Evolutionary conservation across 64 coral and sea anemone species (phyloP), one percentile per base, ranked within the genome.

Genomic region (Trachythela sp.): DNA sequence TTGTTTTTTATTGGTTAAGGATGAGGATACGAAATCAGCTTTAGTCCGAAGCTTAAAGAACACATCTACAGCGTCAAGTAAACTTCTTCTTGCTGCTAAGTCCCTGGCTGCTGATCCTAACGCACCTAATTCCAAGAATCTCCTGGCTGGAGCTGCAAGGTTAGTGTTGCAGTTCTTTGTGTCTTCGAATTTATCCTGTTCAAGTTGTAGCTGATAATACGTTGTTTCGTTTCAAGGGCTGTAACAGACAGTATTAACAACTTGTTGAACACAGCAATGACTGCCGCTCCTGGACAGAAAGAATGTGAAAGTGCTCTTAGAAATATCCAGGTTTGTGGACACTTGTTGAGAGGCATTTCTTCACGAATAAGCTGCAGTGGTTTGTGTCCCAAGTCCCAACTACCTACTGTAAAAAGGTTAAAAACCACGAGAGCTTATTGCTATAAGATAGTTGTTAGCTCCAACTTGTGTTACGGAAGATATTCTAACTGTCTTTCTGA

Each of bases 181-280:
- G 24, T 56, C 4, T 22, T 48, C 37, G 2, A 39, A 2, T 37
- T 4, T 7, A 13, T 36, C 1, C 9, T 22, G 14, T 64, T 48
- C 52, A n/a, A 42, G 29, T 84, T 34, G 2, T 84, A 13, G n/a
- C n/a, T 0, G 3, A 85, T 38, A 64, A 64, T 31, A 36, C 60
- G 22, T 22, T 72, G 80, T 80, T 24, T 83, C 27, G 30, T 86
- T 77, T 13, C 85, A 99, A n/a, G 96, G 29, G 96, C 93, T 91
- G 96, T 99, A 15, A 99, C 96, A 26, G 96, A 99, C 60, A 99
- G 96, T 49, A 99, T 99, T 75, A 99, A 99, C 87, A 99, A 92
- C 54, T 40, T 99, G 38, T 75, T 99, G 17, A 99, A 99, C 49
- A 91, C 96, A 40, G 94, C 93, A 83, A 99, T 99, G 96, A 94